These are phyloP conservation scores for Calameuta pallipes DNA, from an alignment of 2,888 invertebrate genomes.

Conservation along the genomic window DNA sequence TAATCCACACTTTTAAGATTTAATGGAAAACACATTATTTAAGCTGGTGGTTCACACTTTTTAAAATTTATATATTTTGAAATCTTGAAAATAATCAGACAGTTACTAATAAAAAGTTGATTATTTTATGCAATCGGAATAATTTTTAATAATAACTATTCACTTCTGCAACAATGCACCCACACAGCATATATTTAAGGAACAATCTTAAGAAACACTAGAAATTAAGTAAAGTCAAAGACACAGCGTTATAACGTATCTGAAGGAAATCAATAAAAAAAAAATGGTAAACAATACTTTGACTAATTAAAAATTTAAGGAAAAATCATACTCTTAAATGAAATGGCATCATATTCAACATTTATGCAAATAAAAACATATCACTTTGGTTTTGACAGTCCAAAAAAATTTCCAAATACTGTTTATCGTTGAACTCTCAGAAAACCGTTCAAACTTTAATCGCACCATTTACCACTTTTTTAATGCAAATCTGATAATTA, in stretches of 20 bases:
- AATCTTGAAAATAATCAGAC: not conserved
- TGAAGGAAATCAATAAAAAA: not conserved
- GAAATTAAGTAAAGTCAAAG: not conserved
- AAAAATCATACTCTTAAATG: not conserved
- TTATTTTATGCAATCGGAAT: not conserved
- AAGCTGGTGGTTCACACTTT: not conserved
- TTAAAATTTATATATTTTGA: not conserved
- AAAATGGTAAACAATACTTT: not conserved
- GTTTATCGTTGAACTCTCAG: not conserved
- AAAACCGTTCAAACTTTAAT: not conserved
- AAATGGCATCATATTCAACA: not conserved
- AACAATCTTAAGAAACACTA: not conserved
- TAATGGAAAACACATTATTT: conserved; percentile 1
- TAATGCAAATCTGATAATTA: not conserved
- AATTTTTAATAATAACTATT: not conserved
- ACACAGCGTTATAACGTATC: not conserved
- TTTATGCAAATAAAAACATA: not conserved
- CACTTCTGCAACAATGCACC: not conserved
- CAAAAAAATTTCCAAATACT: not conserved
- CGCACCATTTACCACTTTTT: not conserved
- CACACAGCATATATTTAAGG: not conserved
- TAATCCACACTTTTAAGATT: not conserved
- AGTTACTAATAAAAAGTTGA: conserved; percentile 11
- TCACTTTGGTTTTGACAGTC: not conserved
- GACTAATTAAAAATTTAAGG: not conserved